Base-by-base conservation (phyloP, 2,113 vertebrate species). In the Nymphicus hollandicus region DNA sequence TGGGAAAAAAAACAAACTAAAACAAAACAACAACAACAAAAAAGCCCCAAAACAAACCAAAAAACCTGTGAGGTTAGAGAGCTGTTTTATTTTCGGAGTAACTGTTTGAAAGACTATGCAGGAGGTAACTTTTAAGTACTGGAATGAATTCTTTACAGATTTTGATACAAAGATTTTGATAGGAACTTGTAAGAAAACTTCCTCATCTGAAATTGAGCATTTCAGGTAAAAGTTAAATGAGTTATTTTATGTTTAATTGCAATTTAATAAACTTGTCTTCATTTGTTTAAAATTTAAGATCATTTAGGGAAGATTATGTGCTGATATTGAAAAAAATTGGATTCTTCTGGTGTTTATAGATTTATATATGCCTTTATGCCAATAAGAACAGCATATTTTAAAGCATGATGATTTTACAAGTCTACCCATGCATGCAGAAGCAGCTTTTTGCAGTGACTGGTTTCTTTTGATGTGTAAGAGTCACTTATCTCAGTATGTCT, bases 81-180 rank as follows among this genome's bases (percentile, higher is more conserved):
- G 50, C 49, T 91, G 15, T 80, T 20, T 93, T 91, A 58, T 91
- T 94, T 93, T 91, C 58, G 82, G 77, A 91, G 73, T 82, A 56
- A 79, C 27, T 74, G 15, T 94, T 89, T 88, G 65, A 93, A 88
- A 87, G 81, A 79, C 82, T 97, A 66, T 97, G 63, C 65, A 96
- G 86, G 89, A 69, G 50, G 68, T 78, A 13, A 61, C 85, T 94
- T 93, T 95, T 91, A 81, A 91, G 69, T 90, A 91, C 81, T 31
- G 43, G 60, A 39, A 24, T 91, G 68, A 93, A 88, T 68, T 89
- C 65, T 93, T 86, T 78, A 22, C 91, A 55, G 52, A 73, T 86
- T 88, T 96, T 95, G 89, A 90, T 94, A 93, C 77, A 79, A 61
- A 68, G 49, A 94, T 97, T 97, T 96, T 76, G 71, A 74, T 91